Percentiles rank a stretch among this genome's conserved stretches.
Conservation (phyloP, 1,140 invertebrate genomes). For the Papilio polytes region DNA sequence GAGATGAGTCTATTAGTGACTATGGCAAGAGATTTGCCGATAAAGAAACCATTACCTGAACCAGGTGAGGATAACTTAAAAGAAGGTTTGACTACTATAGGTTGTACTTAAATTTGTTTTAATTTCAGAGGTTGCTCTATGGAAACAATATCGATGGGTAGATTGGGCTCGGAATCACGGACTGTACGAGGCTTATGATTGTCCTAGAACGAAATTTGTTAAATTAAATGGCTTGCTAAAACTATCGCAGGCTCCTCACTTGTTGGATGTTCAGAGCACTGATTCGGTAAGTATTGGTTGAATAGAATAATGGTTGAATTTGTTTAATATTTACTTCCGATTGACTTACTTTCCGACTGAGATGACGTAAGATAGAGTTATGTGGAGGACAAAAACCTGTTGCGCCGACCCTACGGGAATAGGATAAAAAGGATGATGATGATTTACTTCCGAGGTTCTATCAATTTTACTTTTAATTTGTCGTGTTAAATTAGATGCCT, state of each 20-base stretch:
- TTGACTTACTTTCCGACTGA: no score
- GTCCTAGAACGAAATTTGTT: slow-evolving; percentile 66
- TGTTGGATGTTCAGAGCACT: slow-evolving; percentile 73
- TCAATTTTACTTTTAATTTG: no score
- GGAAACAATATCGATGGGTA: slow-evolving; percentile 75
- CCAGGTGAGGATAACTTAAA: slow-evolving; percentile 56
- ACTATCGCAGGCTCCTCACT: slow-evolving; percentile 67
- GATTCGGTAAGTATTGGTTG: slow-evolving; percentile 60
- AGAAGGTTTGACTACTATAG: neutral
- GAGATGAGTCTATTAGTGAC: slow-evolving; percentile 64
- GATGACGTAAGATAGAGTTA: no score
- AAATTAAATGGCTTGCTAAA: slow-evolving; percentile 71
- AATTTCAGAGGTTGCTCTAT: slow-evolving; percentile 65
- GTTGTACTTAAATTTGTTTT: neutral
- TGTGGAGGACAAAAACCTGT: no score
- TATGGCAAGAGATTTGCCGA: slow-evolving; percentile 72
- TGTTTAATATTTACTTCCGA: no score
- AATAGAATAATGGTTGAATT: neutral
- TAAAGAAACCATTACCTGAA: slow-evolving; percentile 74
- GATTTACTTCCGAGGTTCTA: no score
- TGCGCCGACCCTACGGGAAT: no score
- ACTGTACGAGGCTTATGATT: slow-evolving; percentile 71
- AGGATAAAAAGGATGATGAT: no score
- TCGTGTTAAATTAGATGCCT: no score
- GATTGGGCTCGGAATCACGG: slow-evolving; percentile 72